phyloP scores from a whole-genome alignment of 2,113 vertebrate species.

The Rynchops niger region DNA sequence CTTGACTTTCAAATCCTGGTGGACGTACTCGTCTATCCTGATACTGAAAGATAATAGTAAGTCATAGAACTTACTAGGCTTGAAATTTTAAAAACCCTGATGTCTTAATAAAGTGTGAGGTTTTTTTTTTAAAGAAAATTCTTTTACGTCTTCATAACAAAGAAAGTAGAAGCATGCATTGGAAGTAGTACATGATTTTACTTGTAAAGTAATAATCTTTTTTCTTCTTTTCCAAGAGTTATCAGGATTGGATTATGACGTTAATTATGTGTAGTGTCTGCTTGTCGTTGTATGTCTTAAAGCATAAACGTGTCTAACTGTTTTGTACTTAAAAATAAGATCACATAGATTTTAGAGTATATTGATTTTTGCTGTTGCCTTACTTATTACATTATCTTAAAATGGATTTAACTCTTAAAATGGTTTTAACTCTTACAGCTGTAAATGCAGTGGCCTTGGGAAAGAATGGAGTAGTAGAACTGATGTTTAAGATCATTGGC shows the following conservation, averaged over 20 bases:
- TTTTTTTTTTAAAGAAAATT: not conserved
- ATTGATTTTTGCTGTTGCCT: not conserved
- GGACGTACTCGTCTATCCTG: not conserved
- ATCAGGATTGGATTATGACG: not conserved
- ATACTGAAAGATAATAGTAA: not conserved
- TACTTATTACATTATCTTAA: not conserved
- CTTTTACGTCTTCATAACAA: not conserved
- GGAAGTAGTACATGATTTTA: not conserved
- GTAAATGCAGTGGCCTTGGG: constrained; percentile 95
- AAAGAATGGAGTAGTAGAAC: constrained; percentile 90
- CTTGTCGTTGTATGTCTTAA: not conserved
- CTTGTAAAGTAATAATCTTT: not conserved
- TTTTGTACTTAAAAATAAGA: not conserved
- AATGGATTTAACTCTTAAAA: not conserved
- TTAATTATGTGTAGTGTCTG: not conserved
- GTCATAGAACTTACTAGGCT: not conserved
- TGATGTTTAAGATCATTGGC: constrained; percentile 91
- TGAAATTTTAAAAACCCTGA: not conserved
- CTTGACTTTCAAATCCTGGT: not conserved
- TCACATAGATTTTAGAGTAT: not conserved
- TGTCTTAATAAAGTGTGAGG: not conserved
- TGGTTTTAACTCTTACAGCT: constrained; percentile 71
- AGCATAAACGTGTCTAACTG: not conserved
- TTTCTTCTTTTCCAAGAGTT: not conserved
- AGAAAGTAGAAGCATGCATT: not conserved